Percentiles rank a stretch among this genome's conserved stretches.
phyloP scores from a whole-genome alignment of 2,888 invertebrate species.

The Proisotoma minuta region DNA sequence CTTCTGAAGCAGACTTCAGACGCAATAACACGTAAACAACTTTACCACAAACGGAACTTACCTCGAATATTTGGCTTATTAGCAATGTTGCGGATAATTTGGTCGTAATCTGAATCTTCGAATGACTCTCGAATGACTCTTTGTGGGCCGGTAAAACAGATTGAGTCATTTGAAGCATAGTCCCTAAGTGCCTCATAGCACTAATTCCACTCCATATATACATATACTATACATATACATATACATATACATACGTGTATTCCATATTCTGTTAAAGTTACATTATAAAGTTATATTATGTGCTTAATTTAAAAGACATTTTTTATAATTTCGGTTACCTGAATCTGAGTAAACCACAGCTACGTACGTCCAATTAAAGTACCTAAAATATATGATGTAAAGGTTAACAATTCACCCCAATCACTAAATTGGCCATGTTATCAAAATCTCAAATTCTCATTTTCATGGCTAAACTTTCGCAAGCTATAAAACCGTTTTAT shows the following conservation, averaged over 20 bases:
- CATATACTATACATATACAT: not conserved
- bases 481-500: too few relatives aligned
- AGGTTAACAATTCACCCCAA: not conserved
- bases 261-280: too few relatives aligned
- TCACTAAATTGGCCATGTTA: not conserved
- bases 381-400: slow-evolving; percentile 20
- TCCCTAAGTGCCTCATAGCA: slow-evolving; percentile 54
- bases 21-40: too few relatives aligned
- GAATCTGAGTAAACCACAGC: slow-evolving; percentile 57
- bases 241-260: not conserved
- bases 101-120: slow-evolving; percentile 52
- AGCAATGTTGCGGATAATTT: slow-evolving; percentile 52
- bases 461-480: too few relatives aligned
- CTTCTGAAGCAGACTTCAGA: too few relatives aligned
- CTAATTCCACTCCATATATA: slow-evolving; percentile 45
- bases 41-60: slow-evolving; percentile 47
- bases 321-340: too few relatives aligned
- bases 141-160: slow-evolving; percentile 56
- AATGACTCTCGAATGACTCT: slow-evolving; percentile 53
- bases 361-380: slow-evolving; percentile 55
- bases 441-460: too few relatives aligned
- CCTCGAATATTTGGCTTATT: slow-evolving; percentile 55
- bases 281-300: too few relatives aligned
- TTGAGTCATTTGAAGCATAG: slow-evolving; percentile 52
- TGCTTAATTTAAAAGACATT: slow-evolving; percentile 50